A percentile compares a stretch with the other conserved stretches of the same genome.
Conservation (phyloP, 2,797 vertebrate genomes). For the Sebastolobus alascanus region DNA sequence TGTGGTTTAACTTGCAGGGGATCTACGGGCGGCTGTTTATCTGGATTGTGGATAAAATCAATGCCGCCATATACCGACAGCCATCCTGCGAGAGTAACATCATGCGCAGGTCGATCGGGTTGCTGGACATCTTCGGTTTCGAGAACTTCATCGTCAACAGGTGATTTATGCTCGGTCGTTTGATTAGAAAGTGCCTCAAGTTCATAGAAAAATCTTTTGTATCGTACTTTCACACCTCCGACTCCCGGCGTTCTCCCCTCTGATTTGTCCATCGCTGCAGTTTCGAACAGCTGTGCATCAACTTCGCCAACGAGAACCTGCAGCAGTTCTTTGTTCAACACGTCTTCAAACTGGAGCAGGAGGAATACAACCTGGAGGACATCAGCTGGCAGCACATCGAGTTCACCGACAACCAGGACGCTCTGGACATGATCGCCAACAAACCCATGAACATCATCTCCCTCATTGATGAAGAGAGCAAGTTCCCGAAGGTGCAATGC, state of each 20-base stretch:
- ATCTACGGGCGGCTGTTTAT: conserved; percentile 97
- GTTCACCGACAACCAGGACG: conserved; percentile 99
- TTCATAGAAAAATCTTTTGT: too few relatives aligned
- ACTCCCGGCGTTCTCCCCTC: rapidly evolving
- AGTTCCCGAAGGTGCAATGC: conserved; percentile 93
- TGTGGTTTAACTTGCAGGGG: conserved; percentile 83
- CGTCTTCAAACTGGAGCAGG: conserved; percentile 98
- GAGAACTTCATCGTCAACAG: conserved; percentile 98
- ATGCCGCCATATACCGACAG: conserved; percentile 94
- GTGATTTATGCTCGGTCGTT: conserved; percentile 63
- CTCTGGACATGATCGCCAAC: conserved; percentile 98
- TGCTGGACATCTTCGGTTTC: conserved; percentile 99
- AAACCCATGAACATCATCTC: conserved; percentile 99
- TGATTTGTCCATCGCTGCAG: conserved; percentile 68
- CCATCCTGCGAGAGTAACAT: conserved; percentile 88
- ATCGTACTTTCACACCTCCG: background rate
- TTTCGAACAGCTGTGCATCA: conserved; percentile 98
- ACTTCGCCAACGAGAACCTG: conserved; percentile 98
- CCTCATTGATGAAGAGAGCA: conserved; percentile 98
- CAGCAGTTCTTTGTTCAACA: conserved; percentile 99
- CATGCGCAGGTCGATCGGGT: conserved; percentile 90
- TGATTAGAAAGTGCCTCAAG: background rate
- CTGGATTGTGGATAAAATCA: conserved; percentile 99
- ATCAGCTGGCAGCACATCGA: conserved; percentile 99
- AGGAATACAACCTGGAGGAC: conserved; percentile 98